Base-by-base conservation (phyloP, 1,140 invertebrate genomes). In the Stegodyphus mimosarum region DNA sequence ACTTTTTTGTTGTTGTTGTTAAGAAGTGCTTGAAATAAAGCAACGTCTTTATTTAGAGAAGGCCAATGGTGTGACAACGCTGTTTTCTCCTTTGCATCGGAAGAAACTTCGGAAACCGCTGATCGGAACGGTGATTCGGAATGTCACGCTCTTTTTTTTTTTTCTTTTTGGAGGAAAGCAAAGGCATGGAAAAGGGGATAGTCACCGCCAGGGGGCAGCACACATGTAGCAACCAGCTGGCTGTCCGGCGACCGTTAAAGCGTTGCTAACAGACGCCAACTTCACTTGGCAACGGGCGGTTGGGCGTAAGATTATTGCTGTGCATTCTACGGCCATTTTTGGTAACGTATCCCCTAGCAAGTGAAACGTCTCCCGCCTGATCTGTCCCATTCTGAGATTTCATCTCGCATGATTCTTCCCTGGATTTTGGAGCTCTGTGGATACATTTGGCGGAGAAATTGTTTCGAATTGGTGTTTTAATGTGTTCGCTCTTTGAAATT, bases 181-280 rank as follows among this genome's bases (percentile, higher is more conserved):
- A 60, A 60, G 1, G 55, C 33, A 33, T 3, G 33, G 33, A 33
- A 60, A 60, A 60, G 15, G 9, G 55, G 13, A 18, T 48, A 49
- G 18, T 53, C 64, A 52, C 53, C 77, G n/a, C 77, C 52, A 80
- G 77, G 77, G 51, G 67, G 77, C 77, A 80, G 77, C 77, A 80
- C 77, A 9, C 51, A 50, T 17, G 64, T 50, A 53, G 17, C 55
- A 15, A 53, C 67, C 77, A 80, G 77, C 52, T 80, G 77, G 18
- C 49, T 7, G 48, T 17, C n/a, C 51, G n/a, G 17, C 67, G 33
- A 80, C 64, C 77, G 77, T 53, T 53, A 67, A 67, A 67, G 17
- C 50, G 50, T 71, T 80, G 15, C 18, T 13, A 63, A 80, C 77
- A 80, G 77, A 49, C 67, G 18, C 33, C 10, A 69, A 69, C 55